A percentile compares a stretch with the other conserved stretches of the same genome.
phyloP scores from a whole-genome alignment of 2,113 vertebrate genomes.

The Ahaetulla prasina region DNA sequence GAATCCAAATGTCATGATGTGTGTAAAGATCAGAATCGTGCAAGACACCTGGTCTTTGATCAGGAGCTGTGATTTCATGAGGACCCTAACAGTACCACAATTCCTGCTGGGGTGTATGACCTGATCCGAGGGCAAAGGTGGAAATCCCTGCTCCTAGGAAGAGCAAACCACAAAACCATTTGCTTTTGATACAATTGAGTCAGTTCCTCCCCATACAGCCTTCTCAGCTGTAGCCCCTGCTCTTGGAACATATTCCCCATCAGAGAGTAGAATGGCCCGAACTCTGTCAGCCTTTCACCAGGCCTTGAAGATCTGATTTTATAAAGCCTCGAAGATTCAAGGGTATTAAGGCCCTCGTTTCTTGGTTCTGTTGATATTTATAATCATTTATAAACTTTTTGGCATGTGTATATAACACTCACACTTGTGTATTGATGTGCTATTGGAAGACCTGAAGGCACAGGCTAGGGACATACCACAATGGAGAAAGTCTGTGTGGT shows the following conservation, averaged over 20 bases:
- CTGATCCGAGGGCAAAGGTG: background rate
- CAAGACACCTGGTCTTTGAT: background rate
- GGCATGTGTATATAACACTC: background rate
- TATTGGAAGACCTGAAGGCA: background rate
- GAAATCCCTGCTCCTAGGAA: background rate
- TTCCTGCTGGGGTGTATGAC: background rate
- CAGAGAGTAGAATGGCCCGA: background rate
- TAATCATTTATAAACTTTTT: background rate
- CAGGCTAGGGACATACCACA: background rate
- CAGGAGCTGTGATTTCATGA: background rate
- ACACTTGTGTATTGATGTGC: background rate
- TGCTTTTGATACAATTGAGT: background rate
- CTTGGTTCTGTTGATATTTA: background rate
- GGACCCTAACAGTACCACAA: background rate
- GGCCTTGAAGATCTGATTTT: background rate
- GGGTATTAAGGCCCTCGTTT: background rate
- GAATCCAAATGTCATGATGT: background rate
- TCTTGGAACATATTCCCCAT: background rate
- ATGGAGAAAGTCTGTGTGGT: background rate
- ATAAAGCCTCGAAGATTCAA: background rate
- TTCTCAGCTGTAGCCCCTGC: background rate
- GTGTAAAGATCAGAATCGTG: background rate
- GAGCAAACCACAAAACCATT: background rate
- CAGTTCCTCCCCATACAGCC: background rate
- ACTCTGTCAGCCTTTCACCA: background rate